Percentiles rank a stretch among this genome's conserved stretches.
Conservation (phyloP, 2,113 vertebrate genomes). For the Xiphias gladius region DNA sequence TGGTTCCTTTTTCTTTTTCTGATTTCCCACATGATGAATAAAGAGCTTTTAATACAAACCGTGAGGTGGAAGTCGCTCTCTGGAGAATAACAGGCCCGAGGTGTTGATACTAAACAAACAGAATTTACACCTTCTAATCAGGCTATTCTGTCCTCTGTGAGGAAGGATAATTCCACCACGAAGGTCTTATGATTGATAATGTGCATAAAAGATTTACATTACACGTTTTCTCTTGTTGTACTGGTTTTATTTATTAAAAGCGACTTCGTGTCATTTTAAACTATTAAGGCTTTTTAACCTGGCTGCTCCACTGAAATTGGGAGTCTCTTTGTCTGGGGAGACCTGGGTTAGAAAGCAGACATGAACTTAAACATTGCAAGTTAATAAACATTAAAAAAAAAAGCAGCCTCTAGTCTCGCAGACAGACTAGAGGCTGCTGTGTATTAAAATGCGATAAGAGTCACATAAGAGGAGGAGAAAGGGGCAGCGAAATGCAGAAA, state of each 20-base stretch:
- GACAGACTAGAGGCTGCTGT: neutral
- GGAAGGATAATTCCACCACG: no score
- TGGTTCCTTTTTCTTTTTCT: neutral
- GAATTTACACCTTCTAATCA: no score
- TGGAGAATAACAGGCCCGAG: neutral
- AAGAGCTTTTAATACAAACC: neutral
- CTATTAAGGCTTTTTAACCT: neutral
- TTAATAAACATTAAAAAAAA: no score
- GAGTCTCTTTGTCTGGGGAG: neutral
- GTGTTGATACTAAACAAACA: no score
- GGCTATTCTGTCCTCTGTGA: no score
- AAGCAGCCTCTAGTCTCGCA: no score
- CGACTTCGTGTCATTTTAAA: neutral
- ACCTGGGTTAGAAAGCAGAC: neutral
- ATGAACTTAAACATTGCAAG: neutral
- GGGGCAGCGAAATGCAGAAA: neutral
- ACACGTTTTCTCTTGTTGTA: neutral
- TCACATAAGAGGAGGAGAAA: neutral
- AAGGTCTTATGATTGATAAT: no score
- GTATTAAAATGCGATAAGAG: neutral
- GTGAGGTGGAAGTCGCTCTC: neutral
- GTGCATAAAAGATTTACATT: neutral
- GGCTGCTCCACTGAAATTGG: no score
- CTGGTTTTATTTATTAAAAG: neutral
- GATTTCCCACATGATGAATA: neutral